phyloP scores from a whole-genome alignment of 1,140 invertebrate genomes.

The Pachyrhynchus sulphureomaculatus region DNA sequence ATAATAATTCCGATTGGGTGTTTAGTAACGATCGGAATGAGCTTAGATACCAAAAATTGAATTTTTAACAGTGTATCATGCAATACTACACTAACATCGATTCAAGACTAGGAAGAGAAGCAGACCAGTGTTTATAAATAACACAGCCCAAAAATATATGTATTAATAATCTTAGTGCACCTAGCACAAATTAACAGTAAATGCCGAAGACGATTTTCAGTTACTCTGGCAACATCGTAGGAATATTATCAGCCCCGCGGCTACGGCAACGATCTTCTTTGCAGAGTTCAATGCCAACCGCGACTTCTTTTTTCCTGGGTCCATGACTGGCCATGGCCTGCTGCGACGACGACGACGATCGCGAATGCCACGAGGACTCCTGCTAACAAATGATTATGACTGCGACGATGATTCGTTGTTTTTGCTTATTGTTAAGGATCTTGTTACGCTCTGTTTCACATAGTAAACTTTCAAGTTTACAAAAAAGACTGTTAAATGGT shows the following conservation, averaged over 20 bases:
- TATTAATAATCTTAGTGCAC: too few species aligned
- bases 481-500: background rate
- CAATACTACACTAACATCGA: too few species aligned
- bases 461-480: background rate
- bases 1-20: too few species aligned
- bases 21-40: too few species aligned
- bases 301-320: conserved; percentile 46
- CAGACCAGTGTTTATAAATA: too few species aligned
- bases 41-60: too few species aligned
- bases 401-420: background rate
- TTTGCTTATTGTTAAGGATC: background rate
- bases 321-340: conserved; percentile 50
- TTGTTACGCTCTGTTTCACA: conserved; percentile 15
- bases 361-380: conserved; percentile 13
- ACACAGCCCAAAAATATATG: too few species aligned
- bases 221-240: conserved; percentile 6
- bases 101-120: too few species aligned
- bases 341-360: background rate
- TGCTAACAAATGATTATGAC: background rate
- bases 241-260: conserved; percentile 11
- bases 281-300: conserved; percentile 47
- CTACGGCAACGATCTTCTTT: conserved; percentile 23
- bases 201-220: too few species aligned
- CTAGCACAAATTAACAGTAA: too few species aligned
- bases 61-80: too few species aligned